Percentiles rank a stretch among this genome's conserved stretches.
phyloP scores from a whole-genome alignment of 2,113 vertebrate genomes.

The Halcyon malimbica region DNA sequence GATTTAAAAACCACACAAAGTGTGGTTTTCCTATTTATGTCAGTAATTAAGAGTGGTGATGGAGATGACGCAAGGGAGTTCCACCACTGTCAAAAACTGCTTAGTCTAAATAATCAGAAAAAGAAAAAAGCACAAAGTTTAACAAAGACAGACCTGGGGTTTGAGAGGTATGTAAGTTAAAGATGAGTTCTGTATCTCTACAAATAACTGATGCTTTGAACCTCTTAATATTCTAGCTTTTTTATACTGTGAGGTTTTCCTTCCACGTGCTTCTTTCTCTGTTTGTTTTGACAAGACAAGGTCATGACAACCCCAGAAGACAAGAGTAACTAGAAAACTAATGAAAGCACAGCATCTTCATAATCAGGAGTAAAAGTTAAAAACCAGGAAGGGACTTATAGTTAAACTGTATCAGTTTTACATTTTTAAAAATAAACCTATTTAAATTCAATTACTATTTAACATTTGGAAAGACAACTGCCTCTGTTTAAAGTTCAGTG shows the following conservation, averaged over 20 bases:
- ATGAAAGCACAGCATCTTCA: background rate
- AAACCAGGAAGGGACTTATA: background rate
- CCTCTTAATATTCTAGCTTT: background rate
- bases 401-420: background rate
- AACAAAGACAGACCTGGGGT: background rate
- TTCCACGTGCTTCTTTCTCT: background rate
- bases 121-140: accelerated
- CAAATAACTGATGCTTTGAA: background rate
- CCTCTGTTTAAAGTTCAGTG: background rate
- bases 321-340: background rate
- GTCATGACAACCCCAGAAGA: background rate
- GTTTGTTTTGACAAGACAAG: background rate
- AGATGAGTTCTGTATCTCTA: background rate
- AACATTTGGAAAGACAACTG: background rate
- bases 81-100: background rate
- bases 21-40: background rate
- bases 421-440: conserved; percentile 20
- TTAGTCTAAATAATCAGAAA: background rate
- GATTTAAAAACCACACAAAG: background rate
- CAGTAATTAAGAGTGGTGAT: background rate
- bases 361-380: background rate
- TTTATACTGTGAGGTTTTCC: background rate
- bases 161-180: background rate
- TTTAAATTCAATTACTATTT: conserved; percentile 13
- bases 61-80: background rate